These are phyloP conservation scores for Xanthorhoe designata DNA, from an alignment of 2,888 invertebrate species.

Conservation along the genomic window DNA sequence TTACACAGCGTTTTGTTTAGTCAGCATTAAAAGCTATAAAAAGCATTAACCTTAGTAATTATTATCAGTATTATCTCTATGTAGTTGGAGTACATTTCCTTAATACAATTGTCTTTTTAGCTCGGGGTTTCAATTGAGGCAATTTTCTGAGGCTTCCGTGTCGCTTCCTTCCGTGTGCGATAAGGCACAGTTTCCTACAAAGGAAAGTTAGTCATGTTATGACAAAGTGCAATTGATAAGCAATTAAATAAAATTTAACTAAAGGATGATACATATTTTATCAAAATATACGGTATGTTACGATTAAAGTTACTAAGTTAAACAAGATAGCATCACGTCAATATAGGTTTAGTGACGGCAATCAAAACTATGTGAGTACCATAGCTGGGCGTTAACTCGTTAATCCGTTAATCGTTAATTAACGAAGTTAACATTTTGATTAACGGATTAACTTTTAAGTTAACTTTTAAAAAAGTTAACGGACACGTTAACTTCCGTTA, in stretches of 20 bases:
- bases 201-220: not conserved
- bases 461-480: too few species aligned
- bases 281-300: too few species aligned
- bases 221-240: not conserved
- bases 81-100: slow-evolving; percentile 36
- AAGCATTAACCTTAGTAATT: slow-evolving; percentile 19
- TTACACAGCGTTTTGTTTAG: not conserved
- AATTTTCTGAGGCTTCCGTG: slow-evolving; percentile 35
- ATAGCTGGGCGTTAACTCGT: too few species aligned
- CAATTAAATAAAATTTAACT: not conserved
- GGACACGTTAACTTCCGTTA: too few species aligned
- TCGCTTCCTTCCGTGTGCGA: slow-evolving; percentile 36
- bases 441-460: too few species aligned
- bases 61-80: slow-evolving; percentile 6
- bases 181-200: slow-evolving; percentile 4
- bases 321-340: not conserved
- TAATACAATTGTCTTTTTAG: slow-evolving; percentile 37
- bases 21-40: not conserved
- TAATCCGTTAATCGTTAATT: too few species aligned
- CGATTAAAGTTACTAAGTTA: too few species aligned
- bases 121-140: slow-evolving; percentile 27
- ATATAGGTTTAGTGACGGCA: not conserved
- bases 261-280: too few species aligned
- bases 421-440: too few species aligned
- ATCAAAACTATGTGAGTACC: not conserved